A percentile compares a stretch with the other conserved stretches of the same genome.
phyloP scores from a whole-genome alignment of 2,797 vertebrate genomes.

The Trachurus trachurus region DNA sequence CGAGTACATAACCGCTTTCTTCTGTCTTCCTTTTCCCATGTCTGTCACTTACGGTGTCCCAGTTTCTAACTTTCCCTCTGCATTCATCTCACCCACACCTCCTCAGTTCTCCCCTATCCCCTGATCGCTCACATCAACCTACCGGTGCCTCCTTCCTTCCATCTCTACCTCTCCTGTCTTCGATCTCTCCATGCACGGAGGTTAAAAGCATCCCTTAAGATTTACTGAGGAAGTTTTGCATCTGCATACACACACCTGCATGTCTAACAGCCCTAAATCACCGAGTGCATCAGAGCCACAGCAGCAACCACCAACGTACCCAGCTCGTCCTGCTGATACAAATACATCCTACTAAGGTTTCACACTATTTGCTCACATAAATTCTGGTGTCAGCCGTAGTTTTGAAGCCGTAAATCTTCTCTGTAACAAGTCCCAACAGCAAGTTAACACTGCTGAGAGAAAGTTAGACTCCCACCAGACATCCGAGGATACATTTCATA shows the following conservation, averaged over 20 bases:
- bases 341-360: not conserved
- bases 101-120: conserved; percentile 25
- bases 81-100: conserved; percentile 33
- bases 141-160: no score
- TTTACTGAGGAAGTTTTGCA: not conserved
- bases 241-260: not conserved
- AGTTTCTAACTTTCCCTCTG: conserved; percentile 39
- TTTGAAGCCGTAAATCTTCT: conserved; percentile 9
- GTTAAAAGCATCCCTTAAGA: not conserved
- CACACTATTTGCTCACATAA: not conserved
- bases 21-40: not conserved
- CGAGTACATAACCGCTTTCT: not conserved
- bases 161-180: conserved; percentile 6
- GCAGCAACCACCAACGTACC: not conserved
- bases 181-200: not conserved
- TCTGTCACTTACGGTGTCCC: conserved; percentile 47
- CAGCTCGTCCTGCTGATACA: not conserved
- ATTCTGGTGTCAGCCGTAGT: not conserved
- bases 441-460: not conserved
- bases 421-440: not conserved
- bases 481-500: not conserved
- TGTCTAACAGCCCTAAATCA: not conserved
- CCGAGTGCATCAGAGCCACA: no score
- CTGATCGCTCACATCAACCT: not conserved
- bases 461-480: not conserved